A percentile compares a stretch with the other conserved stretches of the same genome.
Evolutionary conservation across 2,113 vertebrate genomes (phyloP).

Genomic region (Dascyllus trimaculatus): DNA sequence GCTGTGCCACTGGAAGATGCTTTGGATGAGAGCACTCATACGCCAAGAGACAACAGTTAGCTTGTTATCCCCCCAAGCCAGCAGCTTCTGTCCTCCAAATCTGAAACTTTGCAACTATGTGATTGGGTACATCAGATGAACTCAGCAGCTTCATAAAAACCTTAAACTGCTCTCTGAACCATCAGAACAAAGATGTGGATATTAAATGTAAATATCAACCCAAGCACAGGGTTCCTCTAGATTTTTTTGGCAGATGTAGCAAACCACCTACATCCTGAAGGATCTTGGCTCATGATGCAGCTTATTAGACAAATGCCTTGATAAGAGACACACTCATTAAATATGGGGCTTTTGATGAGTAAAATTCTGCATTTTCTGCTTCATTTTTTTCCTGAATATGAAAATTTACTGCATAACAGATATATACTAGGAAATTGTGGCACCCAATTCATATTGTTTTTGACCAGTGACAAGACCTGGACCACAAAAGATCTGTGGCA

Average conservation of each 20-base stretch:
- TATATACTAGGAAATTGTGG: neutral
- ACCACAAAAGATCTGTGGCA: no score
- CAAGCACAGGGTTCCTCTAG: neutral
- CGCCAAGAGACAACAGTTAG: slow-evolving; percentile 28
- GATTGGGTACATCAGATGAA: neutral
- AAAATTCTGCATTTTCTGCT: neutral
- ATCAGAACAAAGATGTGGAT: neutral
- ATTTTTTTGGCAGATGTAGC: neutral
- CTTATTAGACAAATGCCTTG: neutral
- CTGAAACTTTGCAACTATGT: slow-evolving; percentile 17
- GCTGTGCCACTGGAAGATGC: slow-evolving; percentile 10
- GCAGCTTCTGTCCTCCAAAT: slow-evolving; percentile 15
- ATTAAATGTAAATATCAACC: neutral
- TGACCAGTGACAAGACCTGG: no score
- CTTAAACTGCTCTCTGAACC: neutral
- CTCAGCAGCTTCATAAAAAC: neutral
- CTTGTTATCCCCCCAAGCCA: slow-evolving; percentile 11
- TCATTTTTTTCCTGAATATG: neutral
- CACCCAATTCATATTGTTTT: no score
- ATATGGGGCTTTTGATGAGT: neutral
- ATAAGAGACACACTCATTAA: slow-evolving; percentile 20
- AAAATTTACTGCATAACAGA: neutral
- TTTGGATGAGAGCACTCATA: slow-evolving; percentile 1
- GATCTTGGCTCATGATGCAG: slow-evolving; percentile 5
- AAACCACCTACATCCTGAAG: neutral